Evolutionary conservation across 2,797 vertebrate species (phyloP).

Genomic region (Remorina albescens): DNA sequence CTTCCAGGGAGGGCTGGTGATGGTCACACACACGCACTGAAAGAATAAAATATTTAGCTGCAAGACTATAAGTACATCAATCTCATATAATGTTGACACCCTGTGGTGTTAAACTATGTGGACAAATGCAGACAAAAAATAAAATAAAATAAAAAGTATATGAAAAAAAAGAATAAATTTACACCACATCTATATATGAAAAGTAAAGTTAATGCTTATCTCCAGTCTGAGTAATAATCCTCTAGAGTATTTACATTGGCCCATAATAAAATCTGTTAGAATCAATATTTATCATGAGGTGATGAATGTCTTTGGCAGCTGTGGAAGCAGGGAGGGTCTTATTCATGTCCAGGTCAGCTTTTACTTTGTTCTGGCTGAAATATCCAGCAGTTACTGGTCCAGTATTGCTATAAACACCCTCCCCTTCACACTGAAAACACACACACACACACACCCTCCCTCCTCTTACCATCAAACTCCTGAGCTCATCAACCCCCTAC

Average conservation of each 20-base stretch:
- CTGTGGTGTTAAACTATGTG: too few relatives aligned
- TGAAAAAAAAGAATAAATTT: too few relatives aligned
- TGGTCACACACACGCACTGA: too few relatives aligned
- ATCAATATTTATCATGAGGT: conserved; percentile 12
- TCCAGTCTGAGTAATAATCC: neutral
- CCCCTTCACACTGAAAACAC: neutral
- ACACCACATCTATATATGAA: too few relatives aligned
- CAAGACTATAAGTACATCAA: too few relatives aligned
- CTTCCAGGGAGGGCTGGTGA: too few relatives aligned
- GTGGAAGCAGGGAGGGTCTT: neutral
- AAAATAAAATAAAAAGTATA: too few relatives aligned
- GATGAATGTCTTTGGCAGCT: neutral
- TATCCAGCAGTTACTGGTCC: neutral
- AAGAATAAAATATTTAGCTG: too few relatives aligned
- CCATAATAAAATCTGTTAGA: neutral
- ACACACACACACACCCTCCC: neutral
- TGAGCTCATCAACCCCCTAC: neutral
- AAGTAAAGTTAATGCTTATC: neutral
- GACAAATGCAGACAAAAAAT: too few relatives aligned
- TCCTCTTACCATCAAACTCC: neutral
- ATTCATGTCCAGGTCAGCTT: neutral
- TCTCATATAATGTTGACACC: too few relatives aligned
- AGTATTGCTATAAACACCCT: neutral
- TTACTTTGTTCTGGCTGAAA: neutral
- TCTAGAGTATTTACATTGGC: neutral